Conservation (phyloP, 1,140 invertebrate species). For the Saxidomus purpurata region DNA sequence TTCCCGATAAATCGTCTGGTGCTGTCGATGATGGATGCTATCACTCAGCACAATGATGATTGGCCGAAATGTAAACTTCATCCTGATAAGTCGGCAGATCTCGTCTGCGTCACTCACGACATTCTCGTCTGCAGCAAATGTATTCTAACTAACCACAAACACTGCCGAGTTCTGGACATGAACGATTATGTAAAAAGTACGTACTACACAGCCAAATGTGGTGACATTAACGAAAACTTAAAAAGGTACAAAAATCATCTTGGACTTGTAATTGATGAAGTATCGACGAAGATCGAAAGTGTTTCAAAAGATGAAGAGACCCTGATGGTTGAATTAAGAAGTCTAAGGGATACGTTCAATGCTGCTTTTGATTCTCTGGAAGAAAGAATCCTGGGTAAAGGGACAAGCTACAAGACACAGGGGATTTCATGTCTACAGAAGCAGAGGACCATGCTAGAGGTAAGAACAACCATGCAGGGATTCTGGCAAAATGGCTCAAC, state of each 20-base stretch:
- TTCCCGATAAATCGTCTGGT: conserved; percentile 60
- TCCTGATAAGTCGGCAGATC: conserved; percentile 56
- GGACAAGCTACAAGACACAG: conserved; percentile 19
- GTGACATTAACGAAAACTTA: conserved; percentile 56
- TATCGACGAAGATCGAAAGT: conserved; percentile 43
- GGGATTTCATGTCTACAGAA: conserved; percentile 56
- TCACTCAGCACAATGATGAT: conserved; percentile 59
- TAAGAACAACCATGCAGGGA: neutral
- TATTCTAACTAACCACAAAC: conserved; percentile 47
- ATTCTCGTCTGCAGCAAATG: conserved; percentile 62
- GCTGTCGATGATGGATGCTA: conserved; percentile 61
- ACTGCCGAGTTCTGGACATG: conserved; percentile 60
- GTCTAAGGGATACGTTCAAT: conserved; percentile 55
- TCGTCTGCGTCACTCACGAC: conserved; percentile 61
- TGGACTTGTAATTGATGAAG: conserved; percentile 40
- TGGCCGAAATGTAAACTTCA: conserved; percentile 64
- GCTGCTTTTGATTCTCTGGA: conserved; percentile 51
- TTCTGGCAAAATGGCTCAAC: no score
- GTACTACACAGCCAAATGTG: conserved; percentile 51
- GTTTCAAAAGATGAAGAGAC: conserved; percentile 50
- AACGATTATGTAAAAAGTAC: conserved; percentile 61
- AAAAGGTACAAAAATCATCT: conserved; percentile 49
- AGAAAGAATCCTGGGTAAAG: conserved; percentile 49
- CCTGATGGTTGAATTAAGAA: conserved; percentile 42
- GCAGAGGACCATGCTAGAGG: conserved; percentile 56